These are phyloP conservation scores for Volucella zonaria DNA, from an alignment of 2,888 invertebrate genomes.

Conservation along the genomic window DNA sequence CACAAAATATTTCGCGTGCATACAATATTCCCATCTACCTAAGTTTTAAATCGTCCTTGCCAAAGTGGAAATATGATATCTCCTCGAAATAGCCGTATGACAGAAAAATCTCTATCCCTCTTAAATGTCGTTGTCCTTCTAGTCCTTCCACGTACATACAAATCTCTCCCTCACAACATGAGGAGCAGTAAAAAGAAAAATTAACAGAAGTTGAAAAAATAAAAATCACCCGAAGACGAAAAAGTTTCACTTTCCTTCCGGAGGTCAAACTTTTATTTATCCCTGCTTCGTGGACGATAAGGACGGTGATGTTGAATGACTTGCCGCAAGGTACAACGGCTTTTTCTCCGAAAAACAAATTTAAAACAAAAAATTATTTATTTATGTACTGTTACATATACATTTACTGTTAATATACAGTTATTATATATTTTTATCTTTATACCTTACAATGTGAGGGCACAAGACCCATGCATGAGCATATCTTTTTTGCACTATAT, in stretches of 20 bases:
- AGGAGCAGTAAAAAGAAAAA: too few relatives aligned
- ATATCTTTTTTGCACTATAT: slow-evolving; percentile 46
- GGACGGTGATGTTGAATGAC: slow-evolving; percentile 44
- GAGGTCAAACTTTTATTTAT: slow-evolving; percentile 59
- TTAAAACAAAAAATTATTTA: slow-evolving; percentile 36
- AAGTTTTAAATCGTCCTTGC: too few relatives aligned
- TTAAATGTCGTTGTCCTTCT: too few relatives aligned
- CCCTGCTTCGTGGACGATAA: slow-evolving; percentile 43
- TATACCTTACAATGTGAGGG: slow-evolving; percentile 46
- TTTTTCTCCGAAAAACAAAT: neutral
- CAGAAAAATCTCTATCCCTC: too few relatives aligned
- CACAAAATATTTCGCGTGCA: too few relatives aligned
- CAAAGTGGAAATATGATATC: too few relatives aligned
- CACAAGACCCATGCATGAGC: slow-evolving; percentile 14
- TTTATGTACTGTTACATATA: slow-evolving; percentile 60
- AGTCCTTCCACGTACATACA: too few relatives aligned
- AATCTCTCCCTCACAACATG: too few relatives aligned
- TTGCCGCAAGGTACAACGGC: slow-evolving; percentile 19
- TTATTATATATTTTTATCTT: neutral
- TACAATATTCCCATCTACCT: too few relatives aligned
- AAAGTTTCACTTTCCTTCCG: slow-evolving; percentile 35
- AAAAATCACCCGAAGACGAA: neutral
- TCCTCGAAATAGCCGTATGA: too few relatives aligned
- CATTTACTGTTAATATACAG: too few relatives aligned
- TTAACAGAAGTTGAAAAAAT: too few relatives aligned